These are phyloP conservation scores for Nothocercus julius DNA, from an alignment of 2,113 vertebrate species.

Conservation along the genomic window DNA sequence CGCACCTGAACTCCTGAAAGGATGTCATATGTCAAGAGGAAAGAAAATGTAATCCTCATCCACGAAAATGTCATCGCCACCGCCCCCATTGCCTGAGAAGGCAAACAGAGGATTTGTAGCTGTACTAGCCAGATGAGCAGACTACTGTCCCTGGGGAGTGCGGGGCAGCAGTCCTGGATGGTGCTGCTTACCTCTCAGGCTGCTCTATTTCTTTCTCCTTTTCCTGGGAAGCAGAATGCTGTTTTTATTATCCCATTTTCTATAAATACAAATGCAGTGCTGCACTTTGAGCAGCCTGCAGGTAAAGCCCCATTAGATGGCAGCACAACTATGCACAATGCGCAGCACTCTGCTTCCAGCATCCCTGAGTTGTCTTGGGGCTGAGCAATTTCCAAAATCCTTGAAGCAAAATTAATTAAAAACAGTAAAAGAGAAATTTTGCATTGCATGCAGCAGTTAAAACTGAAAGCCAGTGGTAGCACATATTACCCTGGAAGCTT, in stretches of 20 bases:
- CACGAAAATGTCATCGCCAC: not conserved
- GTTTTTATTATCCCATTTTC: not conserved
- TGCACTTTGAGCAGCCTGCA: fast-evolving
- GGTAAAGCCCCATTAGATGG: constrained; percentile 61
- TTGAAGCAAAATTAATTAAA: constrained; percentile 33
- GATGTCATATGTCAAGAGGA: not conserved
- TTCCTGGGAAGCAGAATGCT: not conserved
- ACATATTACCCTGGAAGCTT: not conserved
- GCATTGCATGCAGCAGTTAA: not conserved
- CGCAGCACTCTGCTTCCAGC: not conserved
- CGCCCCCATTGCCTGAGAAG: not conserved
- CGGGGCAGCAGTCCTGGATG: not conserved
- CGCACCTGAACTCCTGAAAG: not conserved
- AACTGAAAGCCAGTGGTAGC: not conserved
- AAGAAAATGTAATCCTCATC: not conserved
- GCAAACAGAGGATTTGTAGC: not conserved
- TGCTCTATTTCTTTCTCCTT: not conserved
- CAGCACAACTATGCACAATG: constrained; percentile 45
- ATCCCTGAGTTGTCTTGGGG: not conserved
- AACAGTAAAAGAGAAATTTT: not conserved
- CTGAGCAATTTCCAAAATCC: not conserved
- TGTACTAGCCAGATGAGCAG: not conserved
- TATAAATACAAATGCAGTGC: fast-evolving
- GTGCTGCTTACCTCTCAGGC: not conserved
- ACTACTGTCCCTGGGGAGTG: not conserved